Percentiles rank a stretch among this genome's conserved stretches.
phyloP scores from a whole-genome alignment of 2,888 invertebrate genomes.

The Sminthurinus aureus region DNA sequence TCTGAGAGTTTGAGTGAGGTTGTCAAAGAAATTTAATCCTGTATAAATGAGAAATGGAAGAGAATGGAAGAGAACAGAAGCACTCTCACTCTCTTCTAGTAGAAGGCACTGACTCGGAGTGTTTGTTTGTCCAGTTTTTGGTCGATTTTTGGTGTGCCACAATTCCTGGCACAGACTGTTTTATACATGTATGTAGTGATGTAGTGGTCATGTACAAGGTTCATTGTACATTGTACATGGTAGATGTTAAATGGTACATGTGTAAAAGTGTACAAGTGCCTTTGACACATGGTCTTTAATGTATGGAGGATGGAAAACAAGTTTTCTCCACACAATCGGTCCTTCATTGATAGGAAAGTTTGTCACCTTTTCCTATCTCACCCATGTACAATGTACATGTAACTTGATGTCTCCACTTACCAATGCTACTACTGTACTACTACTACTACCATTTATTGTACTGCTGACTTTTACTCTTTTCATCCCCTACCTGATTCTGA shows the following conservation, averaged over 20 bases:
- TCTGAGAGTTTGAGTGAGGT: not conserved
- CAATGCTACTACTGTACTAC: too few species aligned
- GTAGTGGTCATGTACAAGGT: too few species aligned
- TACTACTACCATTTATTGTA: too few species aligned
- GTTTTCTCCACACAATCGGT: not conserved
- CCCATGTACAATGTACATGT: too few species aligned
- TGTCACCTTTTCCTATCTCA: slow-evolving; percentile 30
- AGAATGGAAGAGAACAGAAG: not conserved
- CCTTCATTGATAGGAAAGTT: slow-evolving; percentile 41
- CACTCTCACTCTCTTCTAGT: not conserved
- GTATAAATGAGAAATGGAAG: not conserved
- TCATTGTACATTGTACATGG: too few species aligned
- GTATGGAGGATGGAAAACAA: too few species aligned
- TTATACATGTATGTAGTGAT: not conserved
- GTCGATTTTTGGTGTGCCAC: slow-evolving; percentile 59
- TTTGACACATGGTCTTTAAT: too few species aligned
- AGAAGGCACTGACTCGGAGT: slow-evolving; percentile 25
- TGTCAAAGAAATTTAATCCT: slow-evolving; percentile 13
- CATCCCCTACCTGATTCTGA: not conserved
- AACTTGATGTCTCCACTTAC: slow-evolving; percentile 6
- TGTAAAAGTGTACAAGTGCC: too few species aligned
- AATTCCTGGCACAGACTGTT: slow-evolving; percentile 53
- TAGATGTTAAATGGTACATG: too few species aligned
- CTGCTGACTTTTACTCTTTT: not conserved
- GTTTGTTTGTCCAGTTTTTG: slow-evolving; percentile 58